phyloP scores from a whole-genome alignment of 2,113 vertebrate species.

The Hepsetus odoe region DNA sequence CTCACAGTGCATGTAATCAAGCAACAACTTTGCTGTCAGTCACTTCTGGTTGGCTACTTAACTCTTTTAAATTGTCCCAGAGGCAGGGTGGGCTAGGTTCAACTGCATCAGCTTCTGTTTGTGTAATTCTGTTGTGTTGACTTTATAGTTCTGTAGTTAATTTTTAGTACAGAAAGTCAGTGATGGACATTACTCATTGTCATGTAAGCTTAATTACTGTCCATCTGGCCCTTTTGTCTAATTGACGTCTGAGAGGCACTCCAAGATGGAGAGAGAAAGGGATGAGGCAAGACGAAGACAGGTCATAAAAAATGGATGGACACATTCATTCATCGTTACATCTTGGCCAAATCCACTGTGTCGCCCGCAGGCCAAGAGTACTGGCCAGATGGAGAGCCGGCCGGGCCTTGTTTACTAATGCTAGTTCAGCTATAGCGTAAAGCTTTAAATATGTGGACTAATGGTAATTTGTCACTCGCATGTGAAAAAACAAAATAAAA shows the following conservation, averaged over 20 bases:
- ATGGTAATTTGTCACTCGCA: too few species aligned
- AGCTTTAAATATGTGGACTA: background rate
- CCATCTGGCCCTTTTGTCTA: conserved; percentile 16
- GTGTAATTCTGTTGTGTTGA: background rate
- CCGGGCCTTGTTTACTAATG: background rate
- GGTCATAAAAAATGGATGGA: conserved; percentile 35
- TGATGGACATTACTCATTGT: background rate
- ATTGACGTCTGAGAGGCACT: background rate
- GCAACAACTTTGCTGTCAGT: conserved; percentile 7
- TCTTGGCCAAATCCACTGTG: background rate
- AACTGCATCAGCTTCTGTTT: background rate
- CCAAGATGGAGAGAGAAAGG: background rate
- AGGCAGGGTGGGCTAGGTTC: background rate
- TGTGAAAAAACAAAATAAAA: too few species aligned
- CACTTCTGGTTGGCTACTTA: background rate
- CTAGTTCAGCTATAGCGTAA: background rate
- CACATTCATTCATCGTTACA: background rate
- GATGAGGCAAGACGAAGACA: background rate
- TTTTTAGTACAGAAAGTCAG: background rate
- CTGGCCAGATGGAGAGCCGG: conserved; percentile 8
- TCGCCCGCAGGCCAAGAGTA: background rate
- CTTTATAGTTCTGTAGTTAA: conserved; percentile 1
- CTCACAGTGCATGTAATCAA: conserved; percentile 37
- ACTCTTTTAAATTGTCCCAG: background rate
- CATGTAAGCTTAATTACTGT: conserved; percentile 30